Evolutionary conservation across 2,113 vertebrate species (phyloP), one percentile per base, ranked within the genome.

Genomic region (Eonycteris spelaea): DNA sequence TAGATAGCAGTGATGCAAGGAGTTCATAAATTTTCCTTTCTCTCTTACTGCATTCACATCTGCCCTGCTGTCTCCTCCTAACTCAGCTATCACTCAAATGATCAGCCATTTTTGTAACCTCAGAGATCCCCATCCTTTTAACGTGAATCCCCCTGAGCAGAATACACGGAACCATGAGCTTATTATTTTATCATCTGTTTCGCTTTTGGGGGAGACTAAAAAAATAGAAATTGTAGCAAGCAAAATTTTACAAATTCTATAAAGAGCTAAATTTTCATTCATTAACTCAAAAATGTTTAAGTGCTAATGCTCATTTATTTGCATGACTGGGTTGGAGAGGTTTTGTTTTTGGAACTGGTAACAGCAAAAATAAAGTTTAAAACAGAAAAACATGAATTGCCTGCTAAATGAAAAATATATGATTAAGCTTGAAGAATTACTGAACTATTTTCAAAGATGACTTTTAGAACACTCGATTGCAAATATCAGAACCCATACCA

Each of bases 361-460:
- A 84, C 70, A 95, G 79, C 6, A 83, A 78, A 96, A 93, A 95
- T 65, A 53, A 97, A 88, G 7, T 84, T 94, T 86, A 92, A 95
- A 93, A 68, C 43, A 80, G 16, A 80, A 96, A 96, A 92, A 45
- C 6, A 93, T 16, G 48, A 94, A 59, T 5, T 96, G n/a, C 35
- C 38, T 86, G 12, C 22, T 95, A 96, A 88, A 48, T 80, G 38
- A 89, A 83, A 65, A 91, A 90, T 53, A 67, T 33, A 82, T 89
- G n/a, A 85, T 73, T 94, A 79, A 89, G 70, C 95, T 74, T 38
- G 7, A 85, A 93, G 82, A 67, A 87, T 26, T 71, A 63, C 16
- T 71, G 13, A 71, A 71, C 15, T 59, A 22, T 82, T 93, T 92
- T 48, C 57, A 93, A 94, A 94, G 45, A 75, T 75, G 33, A 38